phyloP scores from a whole-genome alignment of 2,113 vertebrate genomes.

The Stictonetta naevosa region DNA sequence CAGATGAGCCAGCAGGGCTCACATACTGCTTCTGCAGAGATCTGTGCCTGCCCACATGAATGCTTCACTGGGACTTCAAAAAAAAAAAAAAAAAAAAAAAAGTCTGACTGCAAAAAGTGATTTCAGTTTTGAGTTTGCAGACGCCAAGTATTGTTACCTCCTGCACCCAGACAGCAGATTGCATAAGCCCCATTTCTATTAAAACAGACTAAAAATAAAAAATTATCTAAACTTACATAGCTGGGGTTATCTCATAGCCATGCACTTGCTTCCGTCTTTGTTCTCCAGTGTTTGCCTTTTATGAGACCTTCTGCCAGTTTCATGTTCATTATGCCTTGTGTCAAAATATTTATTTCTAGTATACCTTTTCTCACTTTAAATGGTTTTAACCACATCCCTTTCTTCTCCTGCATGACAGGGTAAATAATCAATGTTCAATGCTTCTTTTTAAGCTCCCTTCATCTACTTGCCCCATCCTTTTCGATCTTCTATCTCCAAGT shows the following conservation, averaged over 20 bases:
- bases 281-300: not conserved
- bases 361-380: not conserved
- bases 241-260: not conserved
- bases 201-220: not conserved
- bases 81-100: not conserved
- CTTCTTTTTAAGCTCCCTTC: not conserved
- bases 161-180: not conserved
- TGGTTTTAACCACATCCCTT: not conserved
- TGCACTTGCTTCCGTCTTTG: not conserved
- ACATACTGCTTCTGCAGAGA: not conserved
- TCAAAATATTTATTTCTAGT: not conserved
- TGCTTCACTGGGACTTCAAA: fast-evolving
- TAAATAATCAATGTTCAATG: not conserved
- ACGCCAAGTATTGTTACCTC: not conserved
- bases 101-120: not conserved
- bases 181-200: not conserved
- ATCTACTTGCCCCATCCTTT: not conserved
- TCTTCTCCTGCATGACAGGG: not conserved
- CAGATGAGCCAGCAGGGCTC: not conserved
- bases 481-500: not conserved
- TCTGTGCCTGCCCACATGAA: not conserved
- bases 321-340: not conserved
- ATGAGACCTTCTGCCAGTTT: not conserved
- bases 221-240: not conserved
- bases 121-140: not conserved